phyloP scores from a whole-genome alignment of 2,113 vertebrate genomes.

The Cettia cetti region DNA sequence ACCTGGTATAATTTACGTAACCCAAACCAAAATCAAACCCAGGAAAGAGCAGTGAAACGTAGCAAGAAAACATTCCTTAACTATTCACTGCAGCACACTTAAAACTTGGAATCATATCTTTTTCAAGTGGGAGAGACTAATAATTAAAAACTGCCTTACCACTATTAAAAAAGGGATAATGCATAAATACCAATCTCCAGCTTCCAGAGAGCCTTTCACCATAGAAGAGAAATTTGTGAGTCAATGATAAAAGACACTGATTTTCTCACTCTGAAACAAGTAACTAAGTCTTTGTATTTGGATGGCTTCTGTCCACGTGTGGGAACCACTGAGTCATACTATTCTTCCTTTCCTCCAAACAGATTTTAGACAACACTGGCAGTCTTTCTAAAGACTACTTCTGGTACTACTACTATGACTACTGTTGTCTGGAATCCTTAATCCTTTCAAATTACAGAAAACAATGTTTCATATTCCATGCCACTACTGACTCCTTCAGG shows the following conservation, averaged over 20 bases:
- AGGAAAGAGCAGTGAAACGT: not conserved
- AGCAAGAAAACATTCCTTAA: not conserved
- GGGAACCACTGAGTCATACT: not conserved
- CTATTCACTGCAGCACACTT: not conserved
- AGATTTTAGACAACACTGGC: not conserved
- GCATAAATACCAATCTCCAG: not conserved
- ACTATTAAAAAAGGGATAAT: not conserved
- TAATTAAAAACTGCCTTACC: not conserved
- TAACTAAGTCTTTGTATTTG: not conserved
- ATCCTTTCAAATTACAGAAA: not conserved
- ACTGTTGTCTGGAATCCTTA: not conserved
- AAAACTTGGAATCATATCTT: not conserved
- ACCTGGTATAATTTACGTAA: not conserved
- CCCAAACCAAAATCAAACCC: not conserved
- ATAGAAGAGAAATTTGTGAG: not conserved
- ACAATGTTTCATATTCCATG: not conserved
- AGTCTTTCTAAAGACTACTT: not conserved
- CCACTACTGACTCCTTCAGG: not conserved
- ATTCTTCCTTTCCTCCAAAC: not conserved
- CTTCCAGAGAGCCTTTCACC: not conserved
- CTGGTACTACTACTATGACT: not conserved
- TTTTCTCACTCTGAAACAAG: not conserved
- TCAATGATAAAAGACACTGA: not conserved
- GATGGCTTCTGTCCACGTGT: not conserved
- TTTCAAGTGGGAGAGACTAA: not conserved